Base-by-base conservation (phyloP, 2,888 invertebrate genomes). In the Macroteleia sp. region DNA sequence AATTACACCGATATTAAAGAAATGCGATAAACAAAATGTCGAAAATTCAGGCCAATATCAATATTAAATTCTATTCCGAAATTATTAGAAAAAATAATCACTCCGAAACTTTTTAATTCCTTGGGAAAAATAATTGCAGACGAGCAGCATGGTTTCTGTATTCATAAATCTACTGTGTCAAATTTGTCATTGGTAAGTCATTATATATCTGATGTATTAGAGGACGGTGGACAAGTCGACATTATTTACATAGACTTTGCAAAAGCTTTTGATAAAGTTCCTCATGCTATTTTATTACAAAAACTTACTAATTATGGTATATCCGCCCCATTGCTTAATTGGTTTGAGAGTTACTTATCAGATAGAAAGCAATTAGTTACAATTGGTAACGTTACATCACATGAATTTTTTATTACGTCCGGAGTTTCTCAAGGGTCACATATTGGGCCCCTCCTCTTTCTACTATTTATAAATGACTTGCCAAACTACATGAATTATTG, bases 221-320 rank as follows among this genome's bases (percentile, higher is more conserved):
- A 83, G 9, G 30, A 39, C 4, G 44, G 62, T 22, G n/a, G 28
- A 6, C 70, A 80, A 50, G 73, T 82, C 0, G 78, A 81, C 57
- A 71, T 46, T 0, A 67, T 76, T 16, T 83, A 81, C 20, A 81
- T 78, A 0, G 81, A 81, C 36, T 82, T 86, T 17, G 50, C 57
- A 1, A 83, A 86, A 17, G 84, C 85, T 4, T 86, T 83, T 52
- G 83, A 85, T 52, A 69, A 64, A 14, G 77, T 86, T 0, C 30
- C 70, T 14, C 82, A 83, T 52, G 19, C 46, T 1, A 56, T 74
- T 34, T 62, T 85, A 3, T 3, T 82, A 16, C 4, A 19, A 10
- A 83, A 81, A 19, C 54, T 84, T 3, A 2, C 34, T 0, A 9
- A 6, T 10, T 61, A 50, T 32, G 76, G 73, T 8, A 12, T 82